Percentiles rank a stretch among this genome's conserved stretches.
Conservation (phyloP, 2,888 invertebrate species). For the Dasypogon diadema region DNA sequence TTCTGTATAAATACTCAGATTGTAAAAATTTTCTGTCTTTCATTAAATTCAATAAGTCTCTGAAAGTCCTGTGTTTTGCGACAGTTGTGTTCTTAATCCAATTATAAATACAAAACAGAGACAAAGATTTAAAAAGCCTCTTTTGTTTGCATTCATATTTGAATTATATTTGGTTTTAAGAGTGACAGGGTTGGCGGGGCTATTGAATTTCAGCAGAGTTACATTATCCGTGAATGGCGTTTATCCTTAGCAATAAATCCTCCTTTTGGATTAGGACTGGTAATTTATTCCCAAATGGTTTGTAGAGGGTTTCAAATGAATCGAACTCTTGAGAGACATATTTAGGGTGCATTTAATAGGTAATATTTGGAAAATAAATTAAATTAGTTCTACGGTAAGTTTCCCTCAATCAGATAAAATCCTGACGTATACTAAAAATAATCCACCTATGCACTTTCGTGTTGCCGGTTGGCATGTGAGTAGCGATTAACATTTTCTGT, state of each 20-base stretch:
- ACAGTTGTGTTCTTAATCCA: constrained; percentile 44
- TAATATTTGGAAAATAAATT: constrained; percentile 24
- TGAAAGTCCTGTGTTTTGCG: too few species aligned
- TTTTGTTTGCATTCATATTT: constrained; percentile 37
- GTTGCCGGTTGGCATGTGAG: constrained; percentile 25
- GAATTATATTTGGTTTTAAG: constrained; percentile 21
- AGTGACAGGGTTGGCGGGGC: constrained; percentile 6
- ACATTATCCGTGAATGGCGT: constrained; percentile 48
- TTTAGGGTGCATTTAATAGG: not conserved
- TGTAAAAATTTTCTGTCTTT: too few species aligned
- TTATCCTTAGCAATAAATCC: constrained; percentile 55
- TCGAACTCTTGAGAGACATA: constrained; percentile 23
- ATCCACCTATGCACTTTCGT: not conserved
- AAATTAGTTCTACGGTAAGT: not conserved
- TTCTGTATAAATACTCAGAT: too few species aligned
- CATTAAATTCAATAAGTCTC: too few species aligned
- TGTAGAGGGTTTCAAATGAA: constrained; percentile 20
- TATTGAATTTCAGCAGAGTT: constrained; percentile 45
- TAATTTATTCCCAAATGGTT: constrained; percentile 54
- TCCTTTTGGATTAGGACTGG: constrained; percentile 49
- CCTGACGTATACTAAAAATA: not conserved
- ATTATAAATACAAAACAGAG: not conserved
- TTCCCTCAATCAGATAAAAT: not conserved
- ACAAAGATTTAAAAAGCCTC: not conserved
- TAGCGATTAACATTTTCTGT: constrained; percentile 37